Conservation (phyloP, 2,113 vertebrate species). For the Myiagra hebetior region DNA sequence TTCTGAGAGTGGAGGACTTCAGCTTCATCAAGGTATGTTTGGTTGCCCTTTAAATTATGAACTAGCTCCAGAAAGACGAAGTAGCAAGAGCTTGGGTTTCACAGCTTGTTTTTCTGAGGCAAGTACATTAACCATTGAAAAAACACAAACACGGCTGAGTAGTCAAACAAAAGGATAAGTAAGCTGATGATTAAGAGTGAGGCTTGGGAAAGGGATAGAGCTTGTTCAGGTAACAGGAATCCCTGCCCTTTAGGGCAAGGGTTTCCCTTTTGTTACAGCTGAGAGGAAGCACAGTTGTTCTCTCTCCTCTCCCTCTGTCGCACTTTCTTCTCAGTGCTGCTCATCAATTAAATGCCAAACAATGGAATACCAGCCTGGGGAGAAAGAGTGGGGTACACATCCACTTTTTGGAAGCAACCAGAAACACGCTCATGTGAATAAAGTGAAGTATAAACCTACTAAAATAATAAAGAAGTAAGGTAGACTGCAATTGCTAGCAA, state of each 20-base stretch:
- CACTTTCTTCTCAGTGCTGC: background rate
- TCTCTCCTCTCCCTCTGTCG: background rate
- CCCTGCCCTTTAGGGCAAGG: background rate
- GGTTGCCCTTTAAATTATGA: background rate
- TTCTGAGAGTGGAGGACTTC: background rate
- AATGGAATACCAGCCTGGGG: background rate
- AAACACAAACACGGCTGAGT: background rate
- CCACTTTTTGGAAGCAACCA: background rate
- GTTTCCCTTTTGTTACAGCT: background rate
- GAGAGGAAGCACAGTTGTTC: background rate
- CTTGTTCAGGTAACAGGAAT: background rate
- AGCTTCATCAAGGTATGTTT: background rate
- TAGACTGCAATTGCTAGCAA: background rate
- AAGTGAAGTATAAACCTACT: background rate
- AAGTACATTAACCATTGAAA: background rate
- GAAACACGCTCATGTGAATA: background rate
- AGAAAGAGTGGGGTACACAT: background rate
- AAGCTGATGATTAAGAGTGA: background rate
- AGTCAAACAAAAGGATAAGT: background rate
- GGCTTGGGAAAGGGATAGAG: background rate
- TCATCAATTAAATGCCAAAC: background rate
- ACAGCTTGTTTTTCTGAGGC: background rate
- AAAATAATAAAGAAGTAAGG: background rate
- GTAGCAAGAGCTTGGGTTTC: background rate
- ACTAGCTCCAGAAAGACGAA: background rate